phyloP scores from a whole-genome alignment of 2,888 invertebrate species.

The Platycnemis pennipes region DNA sequence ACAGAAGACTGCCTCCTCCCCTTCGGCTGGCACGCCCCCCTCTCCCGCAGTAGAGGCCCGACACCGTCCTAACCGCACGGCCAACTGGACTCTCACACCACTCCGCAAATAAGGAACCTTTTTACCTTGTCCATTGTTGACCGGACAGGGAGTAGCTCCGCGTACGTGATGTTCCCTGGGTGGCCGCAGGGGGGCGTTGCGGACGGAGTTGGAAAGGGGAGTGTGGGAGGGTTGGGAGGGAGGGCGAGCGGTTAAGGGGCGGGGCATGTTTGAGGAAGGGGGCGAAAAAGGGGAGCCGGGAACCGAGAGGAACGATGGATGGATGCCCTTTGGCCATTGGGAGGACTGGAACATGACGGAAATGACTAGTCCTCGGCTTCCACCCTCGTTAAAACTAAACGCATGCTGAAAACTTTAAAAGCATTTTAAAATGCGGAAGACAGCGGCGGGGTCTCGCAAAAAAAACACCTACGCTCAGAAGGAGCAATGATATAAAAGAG shows the following conservation, averaged over 20 bases:
- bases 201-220: background rate
- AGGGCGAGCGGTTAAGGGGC: background rate
- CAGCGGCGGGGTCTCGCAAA: too few relatives aligned
- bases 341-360: background rate
- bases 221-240: background rate
- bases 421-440: too few relatives aligned
- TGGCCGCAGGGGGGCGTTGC: background rate
- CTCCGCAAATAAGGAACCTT: constrained; percentile 22
- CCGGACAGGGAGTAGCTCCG: constrained; percentile 1
- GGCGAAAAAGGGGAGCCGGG: background rate
- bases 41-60: background rate
- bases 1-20: background rate
- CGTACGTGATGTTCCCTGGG: constrained; percentile 30
- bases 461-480: too few relatives aligned
- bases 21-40: background rate
- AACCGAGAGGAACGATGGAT: background rate
- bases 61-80: constrained; percentile 10
- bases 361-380: background rate
- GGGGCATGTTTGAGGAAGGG: background rate
- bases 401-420: too few relatives aligned
- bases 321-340: background rate
- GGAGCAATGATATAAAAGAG: too few relatives aligned
- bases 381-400: background rate
- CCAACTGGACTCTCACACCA: constrained; percentile 31
- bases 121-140: constrained; percentile 31